phyloP scores from a whole-genome alignment of 2,797 vertebrate genomes.

The Gorsachius magnificus region DNA sequence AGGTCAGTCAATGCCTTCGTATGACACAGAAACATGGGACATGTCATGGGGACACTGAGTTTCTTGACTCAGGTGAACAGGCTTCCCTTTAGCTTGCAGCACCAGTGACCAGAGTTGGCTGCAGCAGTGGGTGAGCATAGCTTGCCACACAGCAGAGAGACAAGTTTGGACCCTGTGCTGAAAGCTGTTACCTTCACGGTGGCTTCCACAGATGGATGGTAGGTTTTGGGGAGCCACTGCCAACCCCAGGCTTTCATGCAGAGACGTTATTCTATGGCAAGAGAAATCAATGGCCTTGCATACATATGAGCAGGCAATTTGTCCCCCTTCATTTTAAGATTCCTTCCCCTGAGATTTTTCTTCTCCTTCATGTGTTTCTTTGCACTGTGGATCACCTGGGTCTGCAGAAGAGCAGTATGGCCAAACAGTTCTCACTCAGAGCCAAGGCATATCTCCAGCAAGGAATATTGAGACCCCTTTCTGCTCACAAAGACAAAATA shows the following conservation, averaged over 20 bases:
- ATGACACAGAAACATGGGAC: background rate
- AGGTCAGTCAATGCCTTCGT: fast-evolving
- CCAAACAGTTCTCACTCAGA: background rate
- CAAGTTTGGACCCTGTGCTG: background rate
- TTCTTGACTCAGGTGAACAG: background rate
- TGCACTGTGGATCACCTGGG: background rate
- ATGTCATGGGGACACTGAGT: fast-evolving
- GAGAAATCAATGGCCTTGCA: background rate
- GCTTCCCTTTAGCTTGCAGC: background rate
- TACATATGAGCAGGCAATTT: background rate
- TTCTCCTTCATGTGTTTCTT: background rate
- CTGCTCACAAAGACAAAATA: background rate
- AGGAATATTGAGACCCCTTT: background rate
- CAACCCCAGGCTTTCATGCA: background rate
- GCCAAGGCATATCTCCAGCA: background rate
- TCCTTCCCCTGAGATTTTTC: background rate
- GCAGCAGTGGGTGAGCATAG: background rate
- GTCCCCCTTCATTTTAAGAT: background rate
- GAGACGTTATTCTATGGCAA: background rate
- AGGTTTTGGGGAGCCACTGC: background rate
- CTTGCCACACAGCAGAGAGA: background rate
- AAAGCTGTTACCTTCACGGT: background rate
- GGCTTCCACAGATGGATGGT: background rate
- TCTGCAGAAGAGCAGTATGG: background rate
- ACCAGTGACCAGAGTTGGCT: fast-evolving